phyloP scores from a whole-genome alignment of 1,140 invertebrate species.

The Battus philenor region DNA sequence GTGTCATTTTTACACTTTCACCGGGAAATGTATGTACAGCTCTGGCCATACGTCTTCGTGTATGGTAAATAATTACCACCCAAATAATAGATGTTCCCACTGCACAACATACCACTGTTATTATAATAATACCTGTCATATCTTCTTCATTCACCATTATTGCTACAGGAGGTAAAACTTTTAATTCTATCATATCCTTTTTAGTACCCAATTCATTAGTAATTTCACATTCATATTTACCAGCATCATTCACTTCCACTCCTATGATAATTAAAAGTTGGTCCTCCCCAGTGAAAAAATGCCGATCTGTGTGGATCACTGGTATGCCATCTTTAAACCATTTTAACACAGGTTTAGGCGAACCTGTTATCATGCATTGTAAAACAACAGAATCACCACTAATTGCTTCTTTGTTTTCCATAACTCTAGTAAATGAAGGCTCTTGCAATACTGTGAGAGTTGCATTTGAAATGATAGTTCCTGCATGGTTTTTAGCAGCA shows the following conservation, averaged over 20 bases:
- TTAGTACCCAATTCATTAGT: slow-evolving; percentile 87
- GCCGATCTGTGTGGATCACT: slow-evolving; percentile 82
- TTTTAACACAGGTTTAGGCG: slow-evolving; percentile 89
- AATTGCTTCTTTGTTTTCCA: slow-evolving; percentile 89
- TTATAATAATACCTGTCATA: slow-evolving; percentile 90
- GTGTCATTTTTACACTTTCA: slow-evolving; percentile 70
- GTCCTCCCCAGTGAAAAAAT: slow-evolving; percentile 90
- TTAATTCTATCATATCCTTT: slow-evolving; percentile 72
- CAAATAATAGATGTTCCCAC: slow-evolving; percentile 93
- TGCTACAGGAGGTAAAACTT: slow-evolving; percentile 76
- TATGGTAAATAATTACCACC: slow-evolving; percentile 95
- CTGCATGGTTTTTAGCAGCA: slow-evolving; percentile 93
- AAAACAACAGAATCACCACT: slow-evolving; percentile 89
- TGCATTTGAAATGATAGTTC: slow-evolving; percentile 90
- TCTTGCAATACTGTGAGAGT: slow-evolving; percentile 91
- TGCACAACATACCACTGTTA: slow-evolving; percentile 92
- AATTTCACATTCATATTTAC: slow-evolving; percentile 92
- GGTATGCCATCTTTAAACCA: slow-evolving; percentile 92
- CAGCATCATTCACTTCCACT: slow-evolving; percentile 85
- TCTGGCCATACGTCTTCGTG: slow-evolving; percentile 79
- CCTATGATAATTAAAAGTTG: slow-evolving; percentile 92
- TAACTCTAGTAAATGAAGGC: slow-evolving; percentile 89
- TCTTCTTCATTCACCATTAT: slow-evolving; percentile 79
- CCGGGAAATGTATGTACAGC: slow-evolving; percentile 55
- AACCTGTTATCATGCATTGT: slow-evolving; percentile 91